Evolutionary conservation across 2,113 vertebrate genomes (phyloP).

Genomic region (Fregetta grallaria): DNA sequence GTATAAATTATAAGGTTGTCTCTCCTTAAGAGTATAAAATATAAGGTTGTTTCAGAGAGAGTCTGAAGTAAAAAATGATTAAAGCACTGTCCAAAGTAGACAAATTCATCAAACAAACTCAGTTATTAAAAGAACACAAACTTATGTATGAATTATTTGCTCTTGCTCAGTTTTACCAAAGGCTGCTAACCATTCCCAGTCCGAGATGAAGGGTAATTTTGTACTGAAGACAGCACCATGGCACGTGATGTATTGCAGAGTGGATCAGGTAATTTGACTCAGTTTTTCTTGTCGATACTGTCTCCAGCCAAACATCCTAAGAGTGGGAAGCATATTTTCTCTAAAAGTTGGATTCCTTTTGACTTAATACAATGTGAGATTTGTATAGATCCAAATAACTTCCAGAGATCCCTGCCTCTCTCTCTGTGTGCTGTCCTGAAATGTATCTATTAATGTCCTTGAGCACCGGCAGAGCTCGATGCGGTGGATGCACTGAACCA

Average conservation of each 20-base stretch:
- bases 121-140: conserved; percentile 40
- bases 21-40: conserved; percentile 26
- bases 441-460: neutral
- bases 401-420: neutral
- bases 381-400: neutral
- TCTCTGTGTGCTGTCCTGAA: neutral
- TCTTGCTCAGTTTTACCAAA: conserved; percentile 2
- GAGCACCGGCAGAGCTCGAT: neutral
- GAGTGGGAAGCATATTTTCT: neutral
- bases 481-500: neutral
- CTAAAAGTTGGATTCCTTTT: neutral
- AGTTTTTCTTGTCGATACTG: neutral
- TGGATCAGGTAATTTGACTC: neutral
- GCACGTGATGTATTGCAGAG: neutral
- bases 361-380: neutral
- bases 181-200: neutral
- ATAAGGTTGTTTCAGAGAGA: conserved; percentile 1
- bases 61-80: conserved; percentile 30
- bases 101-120: conserved; percentile 34
- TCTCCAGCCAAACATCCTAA: neutral
- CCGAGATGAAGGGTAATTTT: neutral
- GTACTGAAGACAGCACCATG: neutral
- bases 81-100: conserved; percentile 29
- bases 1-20: conserved; percentile 38
- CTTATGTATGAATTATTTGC: conserved; percentile 18